phyloP scores from a whole-genome alignment of 2,113 vertebrate species.

The Ahaetulla prasina region DNA sequence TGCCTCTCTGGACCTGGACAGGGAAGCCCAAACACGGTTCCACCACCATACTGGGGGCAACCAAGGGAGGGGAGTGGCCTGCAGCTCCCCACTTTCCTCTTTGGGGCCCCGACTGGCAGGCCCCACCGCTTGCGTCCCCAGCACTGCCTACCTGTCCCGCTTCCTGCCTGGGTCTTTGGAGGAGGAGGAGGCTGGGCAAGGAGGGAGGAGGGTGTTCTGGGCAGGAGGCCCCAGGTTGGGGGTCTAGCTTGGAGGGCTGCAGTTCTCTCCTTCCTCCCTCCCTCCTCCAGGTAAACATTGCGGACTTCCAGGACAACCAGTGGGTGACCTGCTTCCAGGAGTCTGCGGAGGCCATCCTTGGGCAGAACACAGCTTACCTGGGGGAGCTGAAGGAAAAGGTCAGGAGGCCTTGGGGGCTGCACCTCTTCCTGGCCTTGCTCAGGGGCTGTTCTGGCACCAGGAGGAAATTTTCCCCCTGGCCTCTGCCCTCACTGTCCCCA shows the following conservation, averaged over 20 bases:
- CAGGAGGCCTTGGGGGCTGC: slow-evolving; percentile 26
- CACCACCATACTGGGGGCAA: background rate
- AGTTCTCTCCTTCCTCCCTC: background rate
- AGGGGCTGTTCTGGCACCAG: too few relatives aligned
- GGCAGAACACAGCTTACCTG: slow-evolving; percentile 84
- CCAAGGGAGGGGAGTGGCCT: background rate
- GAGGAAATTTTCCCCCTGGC: background rate
- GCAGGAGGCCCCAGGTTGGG: background rate
- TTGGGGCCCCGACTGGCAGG: background rate
- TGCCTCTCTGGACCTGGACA: background rate
- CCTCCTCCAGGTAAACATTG: slow-evolving; percentile 82
- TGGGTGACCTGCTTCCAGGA: slow-evolving; percentile 99
- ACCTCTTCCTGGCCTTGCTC: too few relatives aligned
- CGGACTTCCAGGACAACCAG: slow-evolving; percentile 90
- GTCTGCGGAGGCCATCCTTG: slow-evolving; percentile 86
- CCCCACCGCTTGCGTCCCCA: background rate
- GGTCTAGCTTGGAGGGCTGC: background rate
- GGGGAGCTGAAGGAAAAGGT: slow-evolving; percentile 94
- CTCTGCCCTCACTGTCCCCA: too few relatives aligned
- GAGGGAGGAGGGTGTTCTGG: background rate
- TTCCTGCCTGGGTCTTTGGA: background rate
- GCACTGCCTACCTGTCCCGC: background rate
- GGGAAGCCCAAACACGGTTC: background rate
- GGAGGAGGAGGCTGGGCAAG: background rate
- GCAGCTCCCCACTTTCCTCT: too few relatives aligned